Evolutionary conservation across 1,140 invertebrate genomes (phyloP).

Genomic region (Harlomillsia oculata): DNA sequence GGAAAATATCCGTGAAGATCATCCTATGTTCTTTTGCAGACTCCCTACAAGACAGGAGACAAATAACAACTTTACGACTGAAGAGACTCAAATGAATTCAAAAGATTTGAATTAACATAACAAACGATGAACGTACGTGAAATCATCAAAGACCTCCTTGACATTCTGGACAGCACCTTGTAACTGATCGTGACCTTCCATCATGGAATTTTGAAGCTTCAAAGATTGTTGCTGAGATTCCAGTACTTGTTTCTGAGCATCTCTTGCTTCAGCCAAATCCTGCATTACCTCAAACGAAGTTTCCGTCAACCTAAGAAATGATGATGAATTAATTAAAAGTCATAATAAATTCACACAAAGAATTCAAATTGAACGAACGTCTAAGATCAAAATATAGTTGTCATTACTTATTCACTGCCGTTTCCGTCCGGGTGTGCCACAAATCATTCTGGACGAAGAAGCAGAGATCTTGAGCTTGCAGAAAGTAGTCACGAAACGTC

Average conservation of each 20-base stretch:
- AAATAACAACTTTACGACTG: neutral
- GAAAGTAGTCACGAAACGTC: conserved; percentile 57
- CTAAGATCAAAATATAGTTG: neutral
- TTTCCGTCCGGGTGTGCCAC: conserved; percentile 55
- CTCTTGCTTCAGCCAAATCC: conserved; percentile 43
- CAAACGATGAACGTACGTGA: conserved; percentile 39
- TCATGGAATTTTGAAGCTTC: conserved; percentile 46
- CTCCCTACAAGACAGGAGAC: conserved; percentile 34
- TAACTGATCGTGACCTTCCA: conserved; percentile 44
- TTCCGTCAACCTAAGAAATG: conserved; percentile 39
- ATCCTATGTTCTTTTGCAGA: conserved; percentile 47
- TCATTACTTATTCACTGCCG: conserved; percentile 44
- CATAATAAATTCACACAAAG: neutral
- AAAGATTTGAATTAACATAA: neutral
- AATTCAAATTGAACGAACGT: too few relatives aligned
- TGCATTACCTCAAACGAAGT: conserved; percentile 45
- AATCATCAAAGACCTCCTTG: conserved; percentile 45
- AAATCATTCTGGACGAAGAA: conserved; percentile 54
- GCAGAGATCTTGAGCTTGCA: conserved; percentile 58
- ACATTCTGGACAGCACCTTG: conserved; percentile 43
- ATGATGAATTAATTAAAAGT: conserved; percentile 1
- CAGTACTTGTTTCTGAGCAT: conserved; percentile 41
- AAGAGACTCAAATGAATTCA: neutral
- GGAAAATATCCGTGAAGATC: conserved; percentile 50
- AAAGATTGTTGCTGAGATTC: conserved; percentile 49